These are phyloP conservation scores for Eristalis pertinax DNA, from an alignment of 2,888 invertebrate genomes.

Conservation along the genomic window DNA sequence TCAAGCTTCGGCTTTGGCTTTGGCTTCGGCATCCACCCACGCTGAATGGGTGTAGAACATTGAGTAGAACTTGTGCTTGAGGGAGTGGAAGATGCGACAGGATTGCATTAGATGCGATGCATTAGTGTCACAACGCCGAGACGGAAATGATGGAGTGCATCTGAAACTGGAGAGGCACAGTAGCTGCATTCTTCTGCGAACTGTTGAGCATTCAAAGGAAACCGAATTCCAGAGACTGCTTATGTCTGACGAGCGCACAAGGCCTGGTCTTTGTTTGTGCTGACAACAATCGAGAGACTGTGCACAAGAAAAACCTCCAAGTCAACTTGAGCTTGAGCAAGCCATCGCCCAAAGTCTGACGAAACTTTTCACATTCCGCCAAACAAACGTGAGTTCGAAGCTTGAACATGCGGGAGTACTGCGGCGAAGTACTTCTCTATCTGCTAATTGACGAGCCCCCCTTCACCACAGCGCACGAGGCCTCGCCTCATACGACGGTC, in stretches of 20 bases:
- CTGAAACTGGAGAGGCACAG: background rate
- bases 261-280: too few relatives aligned
- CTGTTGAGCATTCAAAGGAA: background rate
- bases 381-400: background rate
- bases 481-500: background rate
- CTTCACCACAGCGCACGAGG: background rate
- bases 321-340: too few relatives aligned
- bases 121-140: background rate
- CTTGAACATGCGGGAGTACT: background rate
- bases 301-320: too few relatives aligned
- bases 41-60: background rate
- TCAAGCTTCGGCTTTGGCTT: slow-evolving; percentile 11
- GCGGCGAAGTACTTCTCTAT: background rate
- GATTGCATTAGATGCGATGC: background rate
- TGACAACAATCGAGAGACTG: too few relatives aligned
- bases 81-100: slow-evolving; percentile 3
- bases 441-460: background rate
- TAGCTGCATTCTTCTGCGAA: background rate
- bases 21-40: slow-evolving; percentile 11
- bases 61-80: background rate
- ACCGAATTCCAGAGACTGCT: background rate
- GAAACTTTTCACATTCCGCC: too few relatives aligned
- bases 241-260: too few relatives aligned
- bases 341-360: too few relatives aligned
- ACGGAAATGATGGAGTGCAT: background rate